Evolutionary conservation across 2,797 vertebrate genomes (phyloP), one percentile per base, ranked within the genome.

Genomic region (Hippopotamyrus pictus): DNA sequence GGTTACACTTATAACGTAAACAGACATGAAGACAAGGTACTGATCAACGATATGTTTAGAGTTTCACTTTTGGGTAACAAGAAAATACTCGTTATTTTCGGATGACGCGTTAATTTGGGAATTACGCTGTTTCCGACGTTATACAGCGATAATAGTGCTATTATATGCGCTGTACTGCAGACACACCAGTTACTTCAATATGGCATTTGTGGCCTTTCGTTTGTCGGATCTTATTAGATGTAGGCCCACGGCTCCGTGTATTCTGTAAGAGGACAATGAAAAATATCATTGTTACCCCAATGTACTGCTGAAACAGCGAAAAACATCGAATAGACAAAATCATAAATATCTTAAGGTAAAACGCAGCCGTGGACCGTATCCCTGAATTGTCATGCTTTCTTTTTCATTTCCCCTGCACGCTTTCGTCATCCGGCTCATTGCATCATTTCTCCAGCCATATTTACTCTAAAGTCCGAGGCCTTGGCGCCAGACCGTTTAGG

Each of bases 401-500:
- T 87, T 29, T 22, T 57, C 48, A 53, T 82, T 4, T 25, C 57
- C 65, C 51, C 89, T 89, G 69, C 50, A 88, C 84, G 53, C n/a
- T 22, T 25, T 84, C 41, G 76, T 46, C 50, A 73, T 65, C 17
- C 69, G 17, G 53, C 44, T 79, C 93, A 93, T 90, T 93, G 91
- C 91, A 91, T 93, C 91, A 90, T 92, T 93, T 91, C 91, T 89
- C 73, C 87, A 88, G 88, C 94, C 95, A 94, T 95, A 95, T 96
- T 95, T 95, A 95, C 94, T 92, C 89, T 22, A 91, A 91, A 93
- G 94, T 94, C 94, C 94, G 90, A 93, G 93, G 93, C 92, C 94
- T 91, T 96, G 96, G 96, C 96, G 96, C 96, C 96, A 96, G 95
- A 92, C 95, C 93, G 93, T 94, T 95, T 95, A 94, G 94, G 95